Conservation (phyloP, 2,888 invertebrate species). For the Tetranychus truncatus region DNA sequence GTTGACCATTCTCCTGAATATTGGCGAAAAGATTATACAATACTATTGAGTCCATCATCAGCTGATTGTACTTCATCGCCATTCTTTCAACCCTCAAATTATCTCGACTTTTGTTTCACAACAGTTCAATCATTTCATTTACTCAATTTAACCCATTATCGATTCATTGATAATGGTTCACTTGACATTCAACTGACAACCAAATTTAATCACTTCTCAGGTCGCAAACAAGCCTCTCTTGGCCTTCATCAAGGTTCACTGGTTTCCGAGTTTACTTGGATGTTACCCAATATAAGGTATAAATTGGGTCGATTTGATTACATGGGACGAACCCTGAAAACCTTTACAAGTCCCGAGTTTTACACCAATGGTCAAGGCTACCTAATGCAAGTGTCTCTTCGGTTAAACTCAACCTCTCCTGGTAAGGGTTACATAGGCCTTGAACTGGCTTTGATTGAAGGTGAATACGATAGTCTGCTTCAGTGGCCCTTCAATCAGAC, state of each 20-base stretch:
- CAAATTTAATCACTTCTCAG: slow-evolving; percentile 12
- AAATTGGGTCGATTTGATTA: slow-evolving; percentile 23
- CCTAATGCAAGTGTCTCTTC: slow-evolving; percentile 26
- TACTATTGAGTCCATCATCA: slow-evolving; percentile 18
- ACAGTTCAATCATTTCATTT: slow-evolving; percentile 20
- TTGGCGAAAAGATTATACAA: slow-evolving; percentile 17
- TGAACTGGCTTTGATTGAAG: slow-evolving; percentile 27
- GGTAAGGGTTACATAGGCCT: slow-evolving; percentile 24
- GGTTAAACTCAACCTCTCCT: slow-evolving; percentile 18
- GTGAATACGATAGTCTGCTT: slow-evolving; percentile 26
- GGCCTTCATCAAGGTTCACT: slow-evolving; percentile 24
- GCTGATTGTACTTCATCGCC: slow-evolving; percentile 19
- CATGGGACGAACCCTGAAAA: slow-evolving; percentile 21
- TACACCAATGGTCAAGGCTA: slow-evolving; percentile 28
- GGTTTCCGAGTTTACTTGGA: slow-evolving; percentile 28
- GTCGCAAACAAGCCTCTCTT: slow-evolving; percentile 21
- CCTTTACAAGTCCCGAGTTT: slow-evolving; percentile 26
- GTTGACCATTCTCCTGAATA: slow-evolving; percentile 23
- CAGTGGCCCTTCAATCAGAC: slow-evolving; percentile 28
- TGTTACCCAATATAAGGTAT: slow-evolving; percentile 26
- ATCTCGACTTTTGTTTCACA: slow-evolving; percentile 20
- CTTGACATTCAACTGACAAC: slow-evolving; percentile 19
- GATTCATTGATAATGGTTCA: slow-evolving; percentile 16
- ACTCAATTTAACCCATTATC: slow-evolving; percentile 19
- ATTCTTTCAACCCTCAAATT: slow-evolving; percentile 17